Base-by-base conservation (phyloP, 2,797 vertebrate species). In the Mormyrops attenuatus region DNA sequence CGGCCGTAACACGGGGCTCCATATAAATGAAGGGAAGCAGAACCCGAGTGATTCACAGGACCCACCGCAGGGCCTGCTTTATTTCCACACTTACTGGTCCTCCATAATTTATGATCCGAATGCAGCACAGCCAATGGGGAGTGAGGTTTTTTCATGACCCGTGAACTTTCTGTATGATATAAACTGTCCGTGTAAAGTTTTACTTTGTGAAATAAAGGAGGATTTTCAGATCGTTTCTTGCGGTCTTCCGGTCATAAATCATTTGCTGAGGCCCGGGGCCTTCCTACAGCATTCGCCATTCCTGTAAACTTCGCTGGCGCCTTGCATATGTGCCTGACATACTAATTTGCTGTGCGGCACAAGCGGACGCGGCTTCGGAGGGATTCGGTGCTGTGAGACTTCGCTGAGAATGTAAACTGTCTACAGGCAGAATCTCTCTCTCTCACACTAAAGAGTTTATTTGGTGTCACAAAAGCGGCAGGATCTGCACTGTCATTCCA, bases 141-240 rank as follows among this genome's bases (percentile, higher is more conserved):
- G 6, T 44, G 17, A 41, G 69, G 30, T 20, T 80, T 20, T 80
- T 80, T 80, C 73, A 80, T 8, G 38, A 80, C 34, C 73, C 73
- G 26, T 80, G 73, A 80, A 80, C 34, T 38, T 44, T 80, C 73
- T 80, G 38, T 44, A 80, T 44, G 5, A 80, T 80, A 80, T 44
- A 50, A 47, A 85, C 44, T 26, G 80, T 47, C 20, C 11, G 15
- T 47, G 80, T 85, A 85, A 85, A 85, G 80, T 85, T 85, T 85
- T 50, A 50, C 47, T 85, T 87, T 87, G 50, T 41, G 15, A 87
- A 87, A 87, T 57, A 87, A 87, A 87, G 85, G 50, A 55, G 11
- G 6, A 57, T 52, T 87, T 87, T 20, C n/a, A 87, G 52, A 87
- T 22, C 15, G 17, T 55, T 41, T 26, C 85, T 87, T 30, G 26